Evolutionary conservation across 2,888 invertebrate genomes (phyloP).

Genomic region (Margaritifera margaritifera): DNA sequence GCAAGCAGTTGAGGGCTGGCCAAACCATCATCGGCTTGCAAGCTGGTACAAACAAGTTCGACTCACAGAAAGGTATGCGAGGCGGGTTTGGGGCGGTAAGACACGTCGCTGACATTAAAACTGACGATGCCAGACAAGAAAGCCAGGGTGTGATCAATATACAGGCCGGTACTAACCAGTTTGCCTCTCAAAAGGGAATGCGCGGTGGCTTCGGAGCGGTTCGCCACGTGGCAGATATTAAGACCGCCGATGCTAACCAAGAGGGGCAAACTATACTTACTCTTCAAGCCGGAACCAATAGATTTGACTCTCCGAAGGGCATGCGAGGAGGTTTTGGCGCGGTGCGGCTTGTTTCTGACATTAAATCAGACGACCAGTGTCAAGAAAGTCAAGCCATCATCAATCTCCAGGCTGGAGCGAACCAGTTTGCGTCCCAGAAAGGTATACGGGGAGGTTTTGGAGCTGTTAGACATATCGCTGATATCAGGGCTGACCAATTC

Average conservation of each 20-base stretch:
- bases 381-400: conserved; percentile 43
- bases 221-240: conserved; percentile 67
- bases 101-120: conserved; percentile 60
- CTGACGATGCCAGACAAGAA: conserved; percentile 49
- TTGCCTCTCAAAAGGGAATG: conserved; percentile 60
- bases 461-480: conserved; percentile 59
- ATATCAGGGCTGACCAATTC: conserved; percentile 55
- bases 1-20: conserved; percentile 59
- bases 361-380: conserved; percentile 51
- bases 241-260: conserved; percentile 56
- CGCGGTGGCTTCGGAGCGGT: conserved; percentile 61
- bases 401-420: conserved; percentile 66
- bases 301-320: conserved; percentile 65
- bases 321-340: conserved; percentile 64
- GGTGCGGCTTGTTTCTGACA: conserved; percentile 67
- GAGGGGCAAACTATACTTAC: conserved; percentile 55
- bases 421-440: conserved; percentile 65
- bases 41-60: conserved; percentile 66
- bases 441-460: conserved; percentile 64
- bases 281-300: conserved; percentile 67
- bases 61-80: conserved; percentile 61
- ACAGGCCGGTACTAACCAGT: conserved; percentile 61
- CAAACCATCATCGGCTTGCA: conserved; percentile 56
- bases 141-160: conserved; percentile 58
- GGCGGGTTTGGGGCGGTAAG: conserved; percentile 55